phyloP scores from a whole-genome alignment of 2,113 vertebrate species.

The Cranoglanis bouderius region DNA sequence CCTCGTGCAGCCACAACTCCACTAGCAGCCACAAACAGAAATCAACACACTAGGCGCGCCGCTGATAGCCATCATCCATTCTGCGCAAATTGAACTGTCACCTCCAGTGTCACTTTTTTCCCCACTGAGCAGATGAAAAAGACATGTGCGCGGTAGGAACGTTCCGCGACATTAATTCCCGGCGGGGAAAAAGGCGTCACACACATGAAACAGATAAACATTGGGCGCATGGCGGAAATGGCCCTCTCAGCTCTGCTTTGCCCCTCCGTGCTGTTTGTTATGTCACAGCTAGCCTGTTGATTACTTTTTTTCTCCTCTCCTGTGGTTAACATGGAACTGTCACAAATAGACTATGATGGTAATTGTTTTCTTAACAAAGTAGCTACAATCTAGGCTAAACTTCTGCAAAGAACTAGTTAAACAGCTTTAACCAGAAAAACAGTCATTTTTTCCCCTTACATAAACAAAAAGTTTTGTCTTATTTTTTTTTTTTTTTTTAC shows the following conservation, averaged over 20 bases:
- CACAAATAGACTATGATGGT: neutral
- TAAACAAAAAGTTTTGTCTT: neutral
- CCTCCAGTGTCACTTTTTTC: constrained; percentile 81
- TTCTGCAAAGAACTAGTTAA: neutral
- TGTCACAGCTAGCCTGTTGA: constrained; percentile 36
- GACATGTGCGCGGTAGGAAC: constrained; percentile 82
- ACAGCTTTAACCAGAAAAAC: neutral
- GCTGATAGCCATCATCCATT: constrained; percentile 90
- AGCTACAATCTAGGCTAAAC: neutral
- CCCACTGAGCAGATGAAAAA: constrained; percentile 89
- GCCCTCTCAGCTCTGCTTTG: constrained; percentile 29
- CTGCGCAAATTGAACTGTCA: constrained; percentile 99
- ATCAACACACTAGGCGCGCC: constrained; percentile 71
- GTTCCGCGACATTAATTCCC: constrained; percentile 78
- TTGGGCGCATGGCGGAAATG: constrained; percentile 27
- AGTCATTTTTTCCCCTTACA: neutral
- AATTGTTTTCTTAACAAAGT: neutral
- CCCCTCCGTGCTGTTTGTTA: constrained; percentile 37
- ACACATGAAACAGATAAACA: constrained; percentile 69
- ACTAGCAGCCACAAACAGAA: constrained; percentile 82
- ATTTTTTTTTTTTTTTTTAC: neutral
- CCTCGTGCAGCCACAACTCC: constrained; percentile 73
- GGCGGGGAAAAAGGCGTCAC: constrained; percentile 53
- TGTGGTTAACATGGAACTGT: neutral
- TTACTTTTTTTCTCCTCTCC: neutral